Evolutionary conservation across 2,797 vertebrate species (phyloP), one percentile per base, ranked within the genome.

Genomic region (Danio choprae): DNA sequence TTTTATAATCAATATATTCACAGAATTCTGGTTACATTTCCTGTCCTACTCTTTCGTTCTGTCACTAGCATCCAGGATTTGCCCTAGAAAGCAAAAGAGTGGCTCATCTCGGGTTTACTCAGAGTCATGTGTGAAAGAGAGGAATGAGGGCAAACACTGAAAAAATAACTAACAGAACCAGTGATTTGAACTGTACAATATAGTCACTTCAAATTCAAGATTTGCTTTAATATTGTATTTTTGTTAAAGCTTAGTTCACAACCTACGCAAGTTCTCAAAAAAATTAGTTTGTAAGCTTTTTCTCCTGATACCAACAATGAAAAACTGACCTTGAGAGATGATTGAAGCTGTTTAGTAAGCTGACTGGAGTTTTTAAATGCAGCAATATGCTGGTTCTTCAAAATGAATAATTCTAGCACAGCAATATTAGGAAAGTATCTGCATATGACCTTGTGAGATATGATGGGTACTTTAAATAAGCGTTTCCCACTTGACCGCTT

Each of bases 371-470:
- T 50, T 73, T 74, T 18, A 40, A 50, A 62, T 15, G 58, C 56
- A 18, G 16, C 10, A 73, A n/a, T 48, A 70, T 40, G 67, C 50
- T 20, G n/a, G 4, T 3, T 6, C n/a, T 6, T 41, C 36, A 60
- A 36, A 74, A 73, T 4, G 0, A 48, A 11, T 18, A 13, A 8
- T 50, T 46, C 10, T 2, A 74, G 4, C 56, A 36, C 29, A 62
- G 44, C 44, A 62, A 62, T 38, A 18, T 5, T 20, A 18, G 6
- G 29, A 59, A 16, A 7, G 15, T 12, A 62, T 74, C 10, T 74
- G 56, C 56, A 74, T 48, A 62, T 62, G 72, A 74, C 58, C 56
- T 60, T 62, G 72, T 38, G 56, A 5, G 29, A 9, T 50, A 73
- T 44, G 2, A 46, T 8, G 7, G 20, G 29, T 44, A 29, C 29